Conservation (phyloP, 1,140 invertebrate genomes). For the Halesus radiatus region DNA sequence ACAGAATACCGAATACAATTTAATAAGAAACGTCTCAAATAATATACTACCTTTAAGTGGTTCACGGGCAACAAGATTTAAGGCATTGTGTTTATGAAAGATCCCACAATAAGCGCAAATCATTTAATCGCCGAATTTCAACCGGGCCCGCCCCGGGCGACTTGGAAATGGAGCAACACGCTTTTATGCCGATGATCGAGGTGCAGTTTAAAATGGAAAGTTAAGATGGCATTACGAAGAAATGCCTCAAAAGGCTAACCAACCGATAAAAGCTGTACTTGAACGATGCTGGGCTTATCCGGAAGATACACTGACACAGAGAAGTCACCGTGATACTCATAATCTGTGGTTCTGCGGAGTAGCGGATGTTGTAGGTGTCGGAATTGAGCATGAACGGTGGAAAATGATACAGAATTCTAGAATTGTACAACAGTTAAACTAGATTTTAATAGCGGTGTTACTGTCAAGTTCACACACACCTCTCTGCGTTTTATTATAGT, state of each 20-base stretch:
- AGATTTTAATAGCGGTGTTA: slow-evolving; percentile 15
- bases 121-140: slow-evolving; percentile 17
- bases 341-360: too few relatives aligned
- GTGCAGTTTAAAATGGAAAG: slow-evolving; percentile 34
- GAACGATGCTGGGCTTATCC: not conserved
- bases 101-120: not conserved
- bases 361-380: too few relatives aligned
- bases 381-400: too few relatives aligned
- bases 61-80: slow-evolving; percentile 13
- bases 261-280: not conserved
- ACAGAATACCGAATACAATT: too few relatives aligned
- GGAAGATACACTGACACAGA: not conserved
- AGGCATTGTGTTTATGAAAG: not conserved
- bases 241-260: not conserved
- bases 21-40: too few relatives aligned
- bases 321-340: too few relatives aligned
- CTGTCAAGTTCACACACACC: too few relatives aligned
- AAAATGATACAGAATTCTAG: too few relatives aligned
- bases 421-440: not conserved
- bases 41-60: not conserved
- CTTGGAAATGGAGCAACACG: slow-evolving; percentile 34
- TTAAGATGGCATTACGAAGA: not conserved
- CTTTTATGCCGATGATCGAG: not conserved
- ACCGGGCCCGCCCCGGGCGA: slow-evolving; percentile 2
- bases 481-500: too few relatives aligned